Conservation (phyloP, 2,797 vertebrate genomes). For the Acrocephalus scirpaceus region DNA sequence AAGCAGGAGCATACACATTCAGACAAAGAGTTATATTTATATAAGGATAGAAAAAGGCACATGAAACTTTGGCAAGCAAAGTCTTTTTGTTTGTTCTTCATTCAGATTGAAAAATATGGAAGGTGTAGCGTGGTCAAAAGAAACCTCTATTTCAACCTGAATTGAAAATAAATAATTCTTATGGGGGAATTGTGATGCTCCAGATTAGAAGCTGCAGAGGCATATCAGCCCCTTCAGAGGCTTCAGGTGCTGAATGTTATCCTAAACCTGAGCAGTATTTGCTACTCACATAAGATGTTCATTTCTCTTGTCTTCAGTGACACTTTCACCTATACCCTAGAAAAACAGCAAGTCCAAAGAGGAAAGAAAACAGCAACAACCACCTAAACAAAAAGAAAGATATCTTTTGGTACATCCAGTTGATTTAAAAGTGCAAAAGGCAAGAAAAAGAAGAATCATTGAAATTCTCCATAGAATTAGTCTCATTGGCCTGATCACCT, state of each 20-base stretch:
- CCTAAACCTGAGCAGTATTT: neutral
- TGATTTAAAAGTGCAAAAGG: neutral
- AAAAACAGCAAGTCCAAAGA: neutral
- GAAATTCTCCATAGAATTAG: neutral
- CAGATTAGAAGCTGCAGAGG: neutral
- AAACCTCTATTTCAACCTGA: neutral
- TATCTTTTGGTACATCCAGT: neutral
- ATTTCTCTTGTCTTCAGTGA: neutral
- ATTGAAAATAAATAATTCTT: neutral
- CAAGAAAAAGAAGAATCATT: neutral
- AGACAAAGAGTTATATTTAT: neutral
- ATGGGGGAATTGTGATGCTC: neutral
- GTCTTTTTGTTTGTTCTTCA: neutral
- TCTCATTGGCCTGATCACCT: neutral
- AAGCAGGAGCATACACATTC: neutral
- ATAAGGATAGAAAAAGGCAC: neutral
- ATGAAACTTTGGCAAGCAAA: neutral
- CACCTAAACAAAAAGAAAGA: neutral
- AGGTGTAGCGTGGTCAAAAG: neutral
- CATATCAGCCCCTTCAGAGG: neutral
- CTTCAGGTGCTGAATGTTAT: neutral
- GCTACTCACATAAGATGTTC: neutral
- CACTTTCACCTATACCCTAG: neutral
- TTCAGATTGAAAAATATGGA: neutral
- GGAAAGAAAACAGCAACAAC: neutral